Conservation (phyloP, 2,113 vertebrate genomes). For the Erythrocercus mccallii region DNA sequence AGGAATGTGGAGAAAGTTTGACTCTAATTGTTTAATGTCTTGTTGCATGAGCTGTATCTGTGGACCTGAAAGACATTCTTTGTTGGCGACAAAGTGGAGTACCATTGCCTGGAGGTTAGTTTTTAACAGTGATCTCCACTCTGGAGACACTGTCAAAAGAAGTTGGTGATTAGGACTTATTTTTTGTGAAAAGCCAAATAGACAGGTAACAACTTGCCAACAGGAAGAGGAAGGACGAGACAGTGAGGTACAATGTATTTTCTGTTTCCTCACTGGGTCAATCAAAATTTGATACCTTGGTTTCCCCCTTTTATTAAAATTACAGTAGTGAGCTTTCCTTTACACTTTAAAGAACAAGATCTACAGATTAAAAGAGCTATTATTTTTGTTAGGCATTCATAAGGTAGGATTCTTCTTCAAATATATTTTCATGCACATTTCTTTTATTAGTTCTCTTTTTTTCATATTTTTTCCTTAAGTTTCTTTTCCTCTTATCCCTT, state of each 20-base stretch:
- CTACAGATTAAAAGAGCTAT: neutral
- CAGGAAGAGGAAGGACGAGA: neutral
- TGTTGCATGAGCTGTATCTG: neutral
- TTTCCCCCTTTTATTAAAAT: neutral
- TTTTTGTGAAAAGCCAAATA: neutral
- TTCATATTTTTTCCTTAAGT: neutral
- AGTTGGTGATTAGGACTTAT: neutral
- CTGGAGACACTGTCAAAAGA: neutral
- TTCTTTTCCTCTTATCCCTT: neutral
- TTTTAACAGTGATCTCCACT: neutral
- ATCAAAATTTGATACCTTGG: neutral
- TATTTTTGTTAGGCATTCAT: conserved; percentile 1
- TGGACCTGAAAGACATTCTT: neutral
- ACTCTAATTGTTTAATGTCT: accelerated
- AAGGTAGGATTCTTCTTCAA: neutral
- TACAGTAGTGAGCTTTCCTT: neutral
- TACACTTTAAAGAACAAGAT: neutral
- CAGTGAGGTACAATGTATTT: neutral
- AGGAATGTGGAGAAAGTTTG: neutral
- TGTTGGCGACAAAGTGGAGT: neutral
- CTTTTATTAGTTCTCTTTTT: conserved; percentile 1
- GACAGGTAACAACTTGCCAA: neutral
- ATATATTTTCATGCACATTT: neutral
- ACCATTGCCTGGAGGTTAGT: neutral
- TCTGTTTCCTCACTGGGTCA: neutral